A percentile compares a stretch with the other conserved stretches of the same genome.
phyloP scores from a whole-genome alignment of 1,140 invertebrate species.

The Propsilocerus akamusi region DNA sequence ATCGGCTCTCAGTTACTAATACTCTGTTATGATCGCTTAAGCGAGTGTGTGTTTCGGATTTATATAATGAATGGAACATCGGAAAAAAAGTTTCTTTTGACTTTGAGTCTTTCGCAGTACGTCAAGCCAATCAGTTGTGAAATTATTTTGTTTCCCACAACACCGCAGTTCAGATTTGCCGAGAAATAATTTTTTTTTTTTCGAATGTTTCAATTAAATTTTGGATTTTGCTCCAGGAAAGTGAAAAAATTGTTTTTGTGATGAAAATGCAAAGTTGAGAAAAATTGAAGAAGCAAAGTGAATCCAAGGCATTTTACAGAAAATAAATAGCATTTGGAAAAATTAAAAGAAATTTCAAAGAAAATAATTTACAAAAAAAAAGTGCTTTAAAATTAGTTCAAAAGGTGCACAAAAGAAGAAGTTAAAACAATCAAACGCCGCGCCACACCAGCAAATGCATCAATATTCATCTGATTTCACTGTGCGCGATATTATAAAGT shows the following conservation, averaged over 20 bases:
- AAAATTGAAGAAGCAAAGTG: not conserved
- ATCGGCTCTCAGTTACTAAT: too few species aligned
- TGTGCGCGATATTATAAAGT: not conserved
- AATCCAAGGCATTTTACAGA: too few species aligned
- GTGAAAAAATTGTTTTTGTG: not conserved
- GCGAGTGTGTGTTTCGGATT: not conserved
- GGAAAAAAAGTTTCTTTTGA: constrained; percentile 3
- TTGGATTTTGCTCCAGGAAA: not conserved
- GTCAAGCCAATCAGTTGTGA: constrained; percentile 2
- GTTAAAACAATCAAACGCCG: too few species aligned
- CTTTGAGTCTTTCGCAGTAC: not conserved
- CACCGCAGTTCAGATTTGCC: too few species aligned
- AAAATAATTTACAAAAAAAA: too few species aligned
- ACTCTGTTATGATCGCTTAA: too few species aligned
- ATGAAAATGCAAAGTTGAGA: not conserved
- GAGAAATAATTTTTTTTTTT: not conserved
- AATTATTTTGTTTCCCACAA: too few species aligned
- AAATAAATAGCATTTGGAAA: too few species aligned
- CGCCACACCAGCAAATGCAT: not conserved
- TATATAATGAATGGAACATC: constrained; percentile 3
- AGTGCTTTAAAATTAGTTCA: too few species aligned
- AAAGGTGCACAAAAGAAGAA: too few species aligned
- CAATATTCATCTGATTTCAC: not conserved
- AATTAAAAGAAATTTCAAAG: too few species aligned
- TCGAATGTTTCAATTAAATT: not conserved